Evolutionary conservation across 2,113 vertebrate genomes (phyloP).

Genomic region (Tenebrosternarchus preto): DNA sequence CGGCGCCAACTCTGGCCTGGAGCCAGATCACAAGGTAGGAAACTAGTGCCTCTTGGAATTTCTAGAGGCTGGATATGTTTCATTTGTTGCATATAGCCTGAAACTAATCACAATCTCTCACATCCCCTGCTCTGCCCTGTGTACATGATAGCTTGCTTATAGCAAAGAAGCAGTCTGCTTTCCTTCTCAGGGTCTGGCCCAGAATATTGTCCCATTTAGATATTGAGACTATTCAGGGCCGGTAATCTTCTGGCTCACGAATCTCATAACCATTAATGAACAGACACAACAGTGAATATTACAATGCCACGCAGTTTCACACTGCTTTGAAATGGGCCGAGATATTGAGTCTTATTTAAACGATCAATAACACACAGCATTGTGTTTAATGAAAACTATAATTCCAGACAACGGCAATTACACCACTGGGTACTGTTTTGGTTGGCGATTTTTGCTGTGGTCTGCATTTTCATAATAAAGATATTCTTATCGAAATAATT

Average conservation of each 20-base stretch:
- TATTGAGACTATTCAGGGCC: constrained; percentile 66
- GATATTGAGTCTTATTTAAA: constrained; percentile 79
- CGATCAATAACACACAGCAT: constrained; percentile 78
- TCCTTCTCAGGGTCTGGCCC: constrained; percentile 28
- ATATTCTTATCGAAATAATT: constrained; percentile 78
- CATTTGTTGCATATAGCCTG: neutral
- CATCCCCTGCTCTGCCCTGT: neutral
- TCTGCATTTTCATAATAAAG: constrained; percentile 77
- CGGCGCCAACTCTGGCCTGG: constrained; percentile 2
- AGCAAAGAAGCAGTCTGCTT: constrained; percentile 47
- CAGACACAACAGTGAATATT: constrained; percentile 72
- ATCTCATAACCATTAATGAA: constrained; percentile 70
- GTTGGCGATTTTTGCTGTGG: constrained; percentile 71
- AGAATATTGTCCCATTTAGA: constrained; percentile 72
- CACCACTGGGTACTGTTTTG: constrained; percentile 74
- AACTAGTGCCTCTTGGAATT: neutral
- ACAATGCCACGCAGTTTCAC: constrained; percentile 74
- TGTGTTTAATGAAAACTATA: constrained; percentile 82
- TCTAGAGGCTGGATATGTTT: neutral
- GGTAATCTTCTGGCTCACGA: constrained; percentile 66
- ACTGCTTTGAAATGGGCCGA: constrained; percentile 70
- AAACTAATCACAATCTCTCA: neutral
- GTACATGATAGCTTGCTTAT: constrained; percentile 46
- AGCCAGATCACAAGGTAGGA: constrained; percentile 45
- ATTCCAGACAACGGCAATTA: constrained; percentile 77